phyloP scores from a whole-genome alignment of 2,797 vertebrate species.

The Helicolenus hilgendorfi region DNA sequence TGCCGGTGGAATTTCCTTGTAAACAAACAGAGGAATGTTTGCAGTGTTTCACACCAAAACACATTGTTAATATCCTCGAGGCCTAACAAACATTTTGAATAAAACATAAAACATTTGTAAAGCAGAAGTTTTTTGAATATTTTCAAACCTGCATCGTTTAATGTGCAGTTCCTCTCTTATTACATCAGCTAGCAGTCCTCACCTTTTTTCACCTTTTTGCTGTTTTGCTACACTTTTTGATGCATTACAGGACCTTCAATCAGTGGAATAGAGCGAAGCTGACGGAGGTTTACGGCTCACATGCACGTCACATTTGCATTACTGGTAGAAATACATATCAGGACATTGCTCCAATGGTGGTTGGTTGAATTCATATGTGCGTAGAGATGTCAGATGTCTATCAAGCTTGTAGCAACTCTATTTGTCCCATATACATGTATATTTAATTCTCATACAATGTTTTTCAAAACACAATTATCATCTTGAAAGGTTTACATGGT shows the following conservation, averaged over 20 bases:
- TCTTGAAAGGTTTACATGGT: not conserved
- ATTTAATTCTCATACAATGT: not conserved
- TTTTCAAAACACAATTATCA: not conserved
- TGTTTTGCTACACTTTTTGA: not conserved
- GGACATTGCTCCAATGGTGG: not conserved
- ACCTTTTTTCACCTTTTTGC: not conserved
- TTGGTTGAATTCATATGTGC: not conserved
- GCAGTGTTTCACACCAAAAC: not conserved
- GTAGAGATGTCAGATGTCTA: not conserved
- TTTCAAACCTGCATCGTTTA: conserved; percentile 5
- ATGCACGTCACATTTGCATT: not conserved
- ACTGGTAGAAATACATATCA: not conserved
- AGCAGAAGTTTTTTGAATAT: not conserved
- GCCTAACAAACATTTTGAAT: conserved; percentile 8
- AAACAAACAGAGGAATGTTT: not conserved
- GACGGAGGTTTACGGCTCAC: not conserved
- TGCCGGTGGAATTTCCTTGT: conserved; percentile 4
- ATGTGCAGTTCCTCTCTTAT: not conserved
- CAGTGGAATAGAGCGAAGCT: not conserved
- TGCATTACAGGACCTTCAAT: not conserved
- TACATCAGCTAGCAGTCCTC: not conserved
- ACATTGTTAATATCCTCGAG: conserved; percentile 9
- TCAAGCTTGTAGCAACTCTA: not conserved
- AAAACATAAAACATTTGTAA: conserved; percentile 34
- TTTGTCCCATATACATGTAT: not conserved